Evolutionary conservation across 2,113 vertebrate species (phyloP).

Genomic region (Stegostoma tigrinum): DNA sequence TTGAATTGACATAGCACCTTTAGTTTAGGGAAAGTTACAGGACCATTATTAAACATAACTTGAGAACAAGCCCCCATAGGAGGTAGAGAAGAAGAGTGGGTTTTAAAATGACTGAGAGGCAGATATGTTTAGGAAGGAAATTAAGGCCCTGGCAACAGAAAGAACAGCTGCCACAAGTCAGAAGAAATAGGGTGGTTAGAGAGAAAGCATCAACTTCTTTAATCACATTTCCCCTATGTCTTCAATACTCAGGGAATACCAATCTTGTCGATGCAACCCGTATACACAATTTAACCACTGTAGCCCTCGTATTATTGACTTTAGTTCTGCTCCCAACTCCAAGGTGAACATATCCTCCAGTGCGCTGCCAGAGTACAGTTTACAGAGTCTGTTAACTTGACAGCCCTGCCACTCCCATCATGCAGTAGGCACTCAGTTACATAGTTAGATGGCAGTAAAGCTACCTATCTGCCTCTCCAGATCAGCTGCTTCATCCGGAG

Average conservation of each 20-base stretch:
- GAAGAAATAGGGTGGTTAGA: neutral
- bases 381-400: conserved; percentile 45
- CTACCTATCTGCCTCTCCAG: conserved; percentile 87
- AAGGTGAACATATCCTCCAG: neutral
- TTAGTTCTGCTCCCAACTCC: neutral
- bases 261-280: neutral
- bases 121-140: too few species aligned
- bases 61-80: too few species aligned
- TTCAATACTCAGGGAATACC: neutral
- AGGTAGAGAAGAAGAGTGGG: too few species aligned
- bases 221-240: neutral
- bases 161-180: too few species aligned
- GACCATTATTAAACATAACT: too few species aligned
- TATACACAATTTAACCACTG: neutral
- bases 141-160: too few species aligned
- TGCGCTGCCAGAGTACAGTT: conserved; percentile 46
- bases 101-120: too few species aligned
- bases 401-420: neutral
- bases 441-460: conserved; percentile 21
- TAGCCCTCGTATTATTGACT: neutral
- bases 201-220: neutral
- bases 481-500: conserved; percentile 79
- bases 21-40: too few species aligned
- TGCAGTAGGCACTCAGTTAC: neutral
- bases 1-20: too few species aligned